These are phyloP conservation scores for Cepaea nemoralis DNA, from an alignment of 1,140 invertebrate genomes.

Conservation along the genomic window DNA sequence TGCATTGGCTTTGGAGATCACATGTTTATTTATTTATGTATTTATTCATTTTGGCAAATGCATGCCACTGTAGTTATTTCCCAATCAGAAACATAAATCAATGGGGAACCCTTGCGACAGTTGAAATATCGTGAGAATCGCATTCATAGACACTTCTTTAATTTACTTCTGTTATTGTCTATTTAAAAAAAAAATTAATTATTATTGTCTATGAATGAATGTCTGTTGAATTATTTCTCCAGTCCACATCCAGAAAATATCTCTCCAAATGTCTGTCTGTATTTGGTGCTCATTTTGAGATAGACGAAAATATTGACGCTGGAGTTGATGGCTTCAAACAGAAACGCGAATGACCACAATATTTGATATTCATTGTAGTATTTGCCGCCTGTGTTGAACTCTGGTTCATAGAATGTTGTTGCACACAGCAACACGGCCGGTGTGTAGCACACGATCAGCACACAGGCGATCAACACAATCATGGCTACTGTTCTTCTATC, in stretches of 20 bases:
- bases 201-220: no score
- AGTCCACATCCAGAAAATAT: neutral
- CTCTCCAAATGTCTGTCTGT: neutral
- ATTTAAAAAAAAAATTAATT: no score
- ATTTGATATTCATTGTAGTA: neutral
- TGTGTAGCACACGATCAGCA: neutral
- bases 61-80: no score
- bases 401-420: neutral
- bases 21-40: no score
- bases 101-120: no score
- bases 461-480: neutral
- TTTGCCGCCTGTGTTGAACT: neutral
- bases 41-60: no score
- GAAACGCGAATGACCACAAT: neutral
- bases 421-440: neutral
- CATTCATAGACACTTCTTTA: no score
- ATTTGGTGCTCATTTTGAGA: neutral
- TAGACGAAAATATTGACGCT: conserved; percentile 15
- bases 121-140: no score
- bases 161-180: no score
- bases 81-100: no score
- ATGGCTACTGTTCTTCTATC: neutral
- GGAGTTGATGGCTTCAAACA: neutral
- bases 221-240: no score
- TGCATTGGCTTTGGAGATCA: no score